These are phyloP conservation scores for Ibidorhyncha struthersii DNA, from an alignment of 2,113 vertebrate species.

Conservation along the genomic window DNA sequence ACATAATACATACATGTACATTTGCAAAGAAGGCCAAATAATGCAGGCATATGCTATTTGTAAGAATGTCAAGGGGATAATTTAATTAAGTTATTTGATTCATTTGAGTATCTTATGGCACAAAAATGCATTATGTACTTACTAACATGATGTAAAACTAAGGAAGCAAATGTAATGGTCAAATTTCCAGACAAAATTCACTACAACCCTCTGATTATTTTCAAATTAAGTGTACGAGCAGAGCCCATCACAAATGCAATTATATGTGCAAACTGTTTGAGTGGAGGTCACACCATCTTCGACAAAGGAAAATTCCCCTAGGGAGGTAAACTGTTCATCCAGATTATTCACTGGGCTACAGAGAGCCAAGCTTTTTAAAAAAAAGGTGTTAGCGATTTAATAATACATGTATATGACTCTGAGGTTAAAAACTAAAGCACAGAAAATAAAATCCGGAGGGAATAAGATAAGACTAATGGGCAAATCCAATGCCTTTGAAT, in stretches of 20 bases:
- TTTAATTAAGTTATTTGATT: not conserved
- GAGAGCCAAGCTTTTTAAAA: not conserved
- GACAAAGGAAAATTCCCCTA: not conserved
- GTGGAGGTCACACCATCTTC: not conserved
- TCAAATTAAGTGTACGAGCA: not conserved
- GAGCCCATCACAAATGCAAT: not conserved
- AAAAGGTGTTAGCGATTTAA: not conserved
- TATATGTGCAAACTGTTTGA: not conserved
- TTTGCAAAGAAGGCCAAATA: not conserved
- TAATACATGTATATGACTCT: not conserved
- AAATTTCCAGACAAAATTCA: not conserved
- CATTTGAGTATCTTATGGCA: not conserved
- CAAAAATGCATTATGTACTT: not conserved
- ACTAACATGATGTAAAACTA: not conserved
- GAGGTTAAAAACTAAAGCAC: not conserved
- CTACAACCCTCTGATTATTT: not conserved
- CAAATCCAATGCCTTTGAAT: not conserved
- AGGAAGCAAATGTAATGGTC: not conserved
- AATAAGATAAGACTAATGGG: not conserved
- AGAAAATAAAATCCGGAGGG: not conserved
- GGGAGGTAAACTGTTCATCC: not conserved
- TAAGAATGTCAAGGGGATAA: not conserved
- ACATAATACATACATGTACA: fast-evolving
- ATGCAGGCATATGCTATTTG: not conserved
- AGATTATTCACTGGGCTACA: not conserved